Conservation (phyloP, 2,797 vertebrate genomes). For the Chelonia mydas region DNA sequence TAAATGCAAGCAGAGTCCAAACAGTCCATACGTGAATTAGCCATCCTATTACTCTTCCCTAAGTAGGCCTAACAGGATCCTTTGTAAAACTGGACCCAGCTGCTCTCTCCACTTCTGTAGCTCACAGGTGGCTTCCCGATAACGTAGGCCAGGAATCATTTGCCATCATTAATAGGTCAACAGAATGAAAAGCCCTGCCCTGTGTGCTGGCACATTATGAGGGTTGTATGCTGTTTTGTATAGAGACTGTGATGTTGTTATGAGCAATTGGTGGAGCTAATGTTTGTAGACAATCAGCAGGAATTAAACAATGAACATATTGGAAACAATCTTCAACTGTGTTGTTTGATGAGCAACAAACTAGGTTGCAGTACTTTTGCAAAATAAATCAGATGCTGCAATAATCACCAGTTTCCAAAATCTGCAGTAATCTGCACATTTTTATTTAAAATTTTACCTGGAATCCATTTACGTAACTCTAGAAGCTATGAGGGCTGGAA, state of each 20-base stretch:
- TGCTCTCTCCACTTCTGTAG: background rate
- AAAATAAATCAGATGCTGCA: background rate
- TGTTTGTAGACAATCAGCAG: background rate
- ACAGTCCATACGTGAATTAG: background rate
- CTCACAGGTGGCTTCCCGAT: background rate
- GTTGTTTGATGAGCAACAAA: conserved; percentile 9
- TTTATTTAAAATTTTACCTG: conserved; percentile 3
- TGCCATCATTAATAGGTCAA: background rate
- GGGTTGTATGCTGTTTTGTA: background rate
- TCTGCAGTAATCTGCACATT: background rate
- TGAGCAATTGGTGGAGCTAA: background rate
- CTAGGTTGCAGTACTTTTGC: background rate
- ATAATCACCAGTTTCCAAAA: background rate
- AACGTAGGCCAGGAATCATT: background rate
- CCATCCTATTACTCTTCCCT: background rate
- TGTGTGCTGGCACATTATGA: background rate
- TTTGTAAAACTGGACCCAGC: background rate
- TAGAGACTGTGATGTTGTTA: background rate
- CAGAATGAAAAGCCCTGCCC: background rate
- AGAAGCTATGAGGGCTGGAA: background rate
- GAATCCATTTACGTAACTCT: background rate
- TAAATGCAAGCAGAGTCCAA: fast-evolving
- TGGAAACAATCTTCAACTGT: background rate
- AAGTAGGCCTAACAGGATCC: background rate
- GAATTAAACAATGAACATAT: background rate